Conservation (phyloP, 2,888 invertebrate species). For the Dicycla oo region DNA sequence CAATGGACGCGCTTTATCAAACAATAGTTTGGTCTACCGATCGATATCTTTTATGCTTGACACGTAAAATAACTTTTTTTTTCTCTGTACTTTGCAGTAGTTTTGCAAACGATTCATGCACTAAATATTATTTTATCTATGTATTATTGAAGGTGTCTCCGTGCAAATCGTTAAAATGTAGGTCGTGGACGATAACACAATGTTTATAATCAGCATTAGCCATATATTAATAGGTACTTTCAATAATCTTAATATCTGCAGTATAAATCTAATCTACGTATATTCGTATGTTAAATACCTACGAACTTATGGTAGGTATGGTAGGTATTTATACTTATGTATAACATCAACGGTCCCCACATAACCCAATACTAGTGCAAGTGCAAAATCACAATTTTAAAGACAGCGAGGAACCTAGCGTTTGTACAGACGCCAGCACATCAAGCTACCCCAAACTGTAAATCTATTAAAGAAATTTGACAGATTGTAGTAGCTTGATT, state of each 20-base stretch:
- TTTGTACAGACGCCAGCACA: not conserved
- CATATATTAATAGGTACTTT: slow-evolving; percentile 13
- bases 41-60: not conserved
- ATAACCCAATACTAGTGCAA: not conserved
- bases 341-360: not conserved
- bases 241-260: slow-evolving; percentile 28
- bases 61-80: not conserved
- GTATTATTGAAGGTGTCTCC: not conserved
- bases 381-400: not conserved
- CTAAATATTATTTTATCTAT: slow-evolving; percentile 30
- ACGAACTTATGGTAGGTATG: not conserved
- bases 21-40: not conserved
- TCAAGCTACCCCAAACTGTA: too few relatives aligned
- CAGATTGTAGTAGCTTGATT: too few relatives aligned
- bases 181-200: slow-evolving; percentile 48
- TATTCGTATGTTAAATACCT: too few relatives aligned
- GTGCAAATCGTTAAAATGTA: slow-evolving; percentile 28
- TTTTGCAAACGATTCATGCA: slow-evolving; percentile 14
- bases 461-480: too few relatives aligned
- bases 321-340: not conserved
- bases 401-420: not conserved
- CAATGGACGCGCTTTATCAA: not conserved
- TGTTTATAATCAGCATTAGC: slow-evolving; percentile 10
- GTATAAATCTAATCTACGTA: slow-evolving; percentile 21
- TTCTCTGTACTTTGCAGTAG: not conserved